Evolutionary conservation across 1,140 invertebrate genomes (phyloP).

Genomic region (Prorops nasuta): DNA sequence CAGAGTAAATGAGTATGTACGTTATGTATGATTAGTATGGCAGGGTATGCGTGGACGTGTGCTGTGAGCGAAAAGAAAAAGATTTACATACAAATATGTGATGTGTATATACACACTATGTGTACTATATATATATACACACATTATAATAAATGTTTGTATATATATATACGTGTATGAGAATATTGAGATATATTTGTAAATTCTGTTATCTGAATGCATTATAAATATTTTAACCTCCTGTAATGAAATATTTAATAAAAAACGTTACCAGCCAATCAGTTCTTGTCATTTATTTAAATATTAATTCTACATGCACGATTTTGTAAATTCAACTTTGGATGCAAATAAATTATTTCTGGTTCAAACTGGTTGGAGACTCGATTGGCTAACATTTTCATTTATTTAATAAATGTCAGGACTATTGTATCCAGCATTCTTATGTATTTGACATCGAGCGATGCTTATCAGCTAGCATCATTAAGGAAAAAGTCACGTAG

Average conservation of each 20-base stretch:
- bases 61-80: constrained; percentile 8
- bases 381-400: no score
- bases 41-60: not conserved
- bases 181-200: constrained; percentile 56
- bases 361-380: no score
- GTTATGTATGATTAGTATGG: not conserved
- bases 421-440: no score
- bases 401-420: no score
- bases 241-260: constrained; percentile 56
- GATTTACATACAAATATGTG: constrained; percentile 29
- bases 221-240: constrained; percentile 56
- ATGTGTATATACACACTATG: constrained; percentile 25
- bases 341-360: no score
- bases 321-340: no score
- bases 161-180: constrained; percentile 28
- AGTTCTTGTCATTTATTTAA: no score
- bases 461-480: no score
- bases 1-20: not conserved
- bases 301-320: no score
- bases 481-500: no score
- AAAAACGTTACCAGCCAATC: constrained; percentile 51
- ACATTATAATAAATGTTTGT: not conserved
- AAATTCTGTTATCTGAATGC: constrained; percentile 54
- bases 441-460: no score
- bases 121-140: not conserved